Conservation (phyloP, 2,888 invertebrate species). For the Drosophila stalkeri region DNA sequence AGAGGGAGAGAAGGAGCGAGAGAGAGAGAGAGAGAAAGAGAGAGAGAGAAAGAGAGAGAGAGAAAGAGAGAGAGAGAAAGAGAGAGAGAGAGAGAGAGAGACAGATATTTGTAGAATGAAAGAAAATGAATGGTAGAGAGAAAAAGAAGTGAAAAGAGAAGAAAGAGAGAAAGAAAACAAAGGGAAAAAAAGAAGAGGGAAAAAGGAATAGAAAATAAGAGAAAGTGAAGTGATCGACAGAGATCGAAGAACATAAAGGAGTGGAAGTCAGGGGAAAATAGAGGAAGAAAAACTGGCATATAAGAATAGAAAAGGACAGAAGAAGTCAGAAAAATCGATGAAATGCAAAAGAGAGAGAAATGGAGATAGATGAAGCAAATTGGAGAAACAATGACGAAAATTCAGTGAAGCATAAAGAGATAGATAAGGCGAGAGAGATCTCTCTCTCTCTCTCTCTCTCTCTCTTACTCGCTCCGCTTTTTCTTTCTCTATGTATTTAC, state of each 20-base stretch:
- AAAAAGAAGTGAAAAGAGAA: neutral
- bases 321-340: too few relatives aligned
- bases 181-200: too few relatives aligned
- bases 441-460: too few relatives aligned
- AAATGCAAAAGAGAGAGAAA: neutral
- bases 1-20: too few relatives aligned
- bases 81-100: neutral
- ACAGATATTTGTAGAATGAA: neutral
- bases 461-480: too few relatives aligned
- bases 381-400: too few relatives aligned
- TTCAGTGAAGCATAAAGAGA: too few relatives aligned
- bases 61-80: neutral
- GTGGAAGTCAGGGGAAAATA: neutral
- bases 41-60: neutral
- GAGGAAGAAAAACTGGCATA: too few relatives aligned
- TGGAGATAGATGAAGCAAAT: neutral
- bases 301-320: too few relatives aligned
- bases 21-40: neutral
- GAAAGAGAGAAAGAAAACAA: neutral
- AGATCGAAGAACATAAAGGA: neutral
- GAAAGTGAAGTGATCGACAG: too few relatives aligned
- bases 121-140: neutral
- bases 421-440: neutral
- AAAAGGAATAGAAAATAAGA: neutral
- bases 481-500: too few relatives aligned